Evolutionary conservation across 2,113 vertebrate genomes (phyloP).

Genomic region (Passerina amoena): DNA sequence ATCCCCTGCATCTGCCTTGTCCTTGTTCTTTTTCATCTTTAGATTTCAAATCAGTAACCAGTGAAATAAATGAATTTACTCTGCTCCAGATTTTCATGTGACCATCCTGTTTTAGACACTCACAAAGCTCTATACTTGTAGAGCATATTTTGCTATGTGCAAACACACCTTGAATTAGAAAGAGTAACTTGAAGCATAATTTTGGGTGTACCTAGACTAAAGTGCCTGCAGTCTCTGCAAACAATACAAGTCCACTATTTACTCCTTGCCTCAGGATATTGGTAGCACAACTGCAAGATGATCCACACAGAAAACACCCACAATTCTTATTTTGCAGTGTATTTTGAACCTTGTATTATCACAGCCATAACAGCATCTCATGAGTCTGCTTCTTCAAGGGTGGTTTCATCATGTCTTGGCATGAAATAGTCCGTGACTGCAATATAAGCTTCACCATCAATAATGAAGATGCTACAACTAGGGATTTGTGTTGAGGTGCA

Average conservation of each 20-base stretch:
- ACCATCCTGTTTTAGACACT: neutral
- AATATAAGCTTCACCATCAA: neutral
- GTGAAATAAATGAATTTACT: neutral
- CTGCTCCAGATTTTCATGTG: neutral
- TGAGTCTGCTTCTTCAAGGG: neutral
- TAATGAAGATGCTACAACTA: neutral
- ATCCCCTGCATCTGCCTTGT: neutral
- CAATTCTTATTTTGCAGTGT: neutral
- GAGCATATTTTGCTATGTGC: neutral
- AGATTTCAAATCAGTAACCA: neutral
- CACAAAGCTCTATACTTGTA: neutral
- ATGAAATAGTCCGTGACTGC: constrained; percentile 8
- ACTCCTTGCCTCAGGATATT: neutral
- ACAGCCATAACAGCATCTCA: neutral
- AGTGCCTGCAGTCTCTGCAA: neutral
- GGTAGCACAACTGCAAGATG: neutral
- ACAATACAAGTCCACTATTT: neutral
- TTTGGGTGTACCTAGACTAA: neutral
- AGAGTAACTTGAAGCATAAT: neutral
- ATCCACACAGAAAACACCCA: neutral
- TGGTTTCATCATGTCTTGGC: neutral
- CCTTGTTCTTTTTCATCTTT: neutral
- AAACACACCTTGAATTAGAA: neutral
- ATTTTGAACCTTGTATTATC: neutral
- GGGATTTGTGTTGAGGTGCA: neutral